Percentiles rank a stretch among this genome's conserved stretches.
These are phyloP conservation scores for Cebus imitator DNA, from an alignment of 2,113 vertebrate species.

Conservation along the genomic window DNA sequence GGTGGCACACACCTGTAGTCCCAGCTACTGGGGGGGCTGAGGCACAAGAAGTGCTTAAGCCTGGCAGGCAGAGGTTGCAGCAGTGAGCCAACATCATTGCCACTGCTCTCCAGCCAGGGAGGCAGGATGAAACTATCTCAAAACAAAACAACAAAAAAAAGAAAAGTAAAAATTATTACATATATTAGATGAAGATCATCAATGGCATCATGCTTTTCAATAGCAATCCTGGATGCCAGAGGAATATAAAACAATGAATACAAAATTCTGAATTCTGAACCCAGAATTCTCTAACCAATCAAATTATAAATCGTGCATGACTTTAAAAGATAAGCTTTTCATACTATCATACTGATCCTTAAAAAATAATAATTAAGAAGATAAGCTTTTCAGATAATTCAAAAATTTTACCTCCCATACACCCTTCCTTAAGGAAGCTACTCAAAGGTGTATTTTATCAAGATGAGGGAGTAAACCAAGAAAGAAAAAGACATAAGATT, in stretches of 20 bases:
- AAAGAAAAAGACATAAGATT: not conserved
- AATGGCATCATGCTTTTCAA: not conserved
- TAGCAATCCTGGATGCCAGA: not conserved
- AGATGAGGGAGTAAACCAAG: not conserved
- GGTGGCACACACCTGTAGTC: too few relatives aligned
- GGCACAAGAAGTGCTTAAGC: too few relatives aligned
- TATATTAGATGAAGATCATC: not conserved
- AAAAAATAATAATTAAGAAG: too few relatives aligned
- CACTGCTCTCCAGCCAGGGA: too few relatives aligned
- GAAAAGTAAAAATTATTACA: not conserved
- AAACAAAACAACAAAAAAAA: not conserved
- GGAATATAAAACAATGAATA: not conserved
- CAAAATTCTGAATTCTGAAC: constrained; percentile 20
- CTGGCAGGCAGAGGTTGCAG: too few relatives aligned
- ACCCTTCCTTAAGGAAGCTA: not conserved
- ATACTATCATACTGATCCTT: too few relatives aligned
- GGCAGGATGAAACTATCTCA: too few relatives aligned
- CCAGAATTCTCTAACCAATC: not conserved
- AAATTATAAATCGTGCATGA: not conserved
- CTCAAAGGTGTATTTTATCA: not conserved
- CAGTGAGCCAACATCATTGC: too few relatives aligned
- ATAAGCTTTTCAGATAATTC: not conserved
- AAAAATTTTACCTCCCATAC: not conserved
- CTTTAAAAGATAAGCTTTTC: not conserved
- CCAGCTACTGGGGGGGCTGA: too few relatives aligned